These are phyloP conservation scores for Petaurus breviceps DNA, from an alignment of 2,113 vertebrate genomes.

Conservation along the genomic window DNA sequence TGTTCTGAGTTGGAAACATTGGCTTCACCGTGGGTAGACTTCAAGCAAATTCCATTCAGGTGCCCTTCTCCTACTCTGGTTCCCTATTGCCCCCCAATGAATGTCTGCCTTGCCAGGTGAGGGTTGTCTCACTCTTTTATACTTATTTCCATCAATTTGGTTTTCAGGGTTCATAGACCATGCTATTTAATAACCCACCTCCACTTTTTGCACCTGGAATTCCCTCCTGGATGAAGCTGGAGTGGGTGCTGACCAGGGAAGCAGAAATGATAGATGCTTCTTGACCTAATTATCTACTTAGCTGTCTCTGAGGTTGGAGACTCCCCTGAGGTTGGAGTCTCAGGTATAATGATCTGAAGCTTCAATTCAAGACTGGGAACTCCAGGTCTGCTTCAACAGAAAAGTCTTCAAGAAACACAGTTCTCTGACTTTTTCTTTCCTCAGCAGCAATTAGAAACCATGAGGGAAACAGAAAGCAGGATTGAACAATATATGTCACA, in stretches of 20 bases:
- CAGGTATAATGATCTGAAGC: not conserved
- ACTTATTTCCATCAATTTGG: not conserved
- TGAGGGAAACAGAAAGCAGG: constrained; percentile 72
- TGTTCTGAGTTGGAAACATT: not conserved
- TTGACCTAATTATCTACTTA: not conserved
- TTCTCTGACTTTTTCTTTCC: not conserved
- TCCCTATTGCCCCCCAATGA: not conserved
- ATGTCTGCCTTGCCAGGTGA: not conserved
- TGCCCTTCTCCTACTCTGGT: not conserved
- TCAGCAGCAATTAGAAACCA: constrained; percentile 73
- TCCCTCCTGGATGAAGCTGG: not conserved
- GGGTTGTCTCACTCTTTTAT: not conserved
- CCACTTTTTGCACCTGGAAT: not conserved
- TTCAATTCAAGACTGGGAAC: not conserved
- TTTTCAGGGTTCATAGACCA: not conserved
- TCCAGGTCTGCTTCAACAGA: not conserved
- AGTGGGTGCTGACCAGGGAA: not conserved
- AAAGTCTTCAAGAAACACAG: not conserved
- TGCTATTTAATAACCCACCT: not conserved
- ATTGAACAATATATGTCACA: constrained; percentile 77
- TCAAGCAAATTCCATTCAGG: not conserved
- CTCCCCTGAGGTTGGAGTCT: not conserved
- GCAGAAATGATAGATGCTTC: not conserved
- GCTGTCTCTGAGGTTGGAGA: not conserved
- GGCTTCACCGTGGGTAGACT: not conserved